Base-by-base conservation (phyloP, 2,888 invertebrate species). In the Drosophila anomalipes region DNA sequence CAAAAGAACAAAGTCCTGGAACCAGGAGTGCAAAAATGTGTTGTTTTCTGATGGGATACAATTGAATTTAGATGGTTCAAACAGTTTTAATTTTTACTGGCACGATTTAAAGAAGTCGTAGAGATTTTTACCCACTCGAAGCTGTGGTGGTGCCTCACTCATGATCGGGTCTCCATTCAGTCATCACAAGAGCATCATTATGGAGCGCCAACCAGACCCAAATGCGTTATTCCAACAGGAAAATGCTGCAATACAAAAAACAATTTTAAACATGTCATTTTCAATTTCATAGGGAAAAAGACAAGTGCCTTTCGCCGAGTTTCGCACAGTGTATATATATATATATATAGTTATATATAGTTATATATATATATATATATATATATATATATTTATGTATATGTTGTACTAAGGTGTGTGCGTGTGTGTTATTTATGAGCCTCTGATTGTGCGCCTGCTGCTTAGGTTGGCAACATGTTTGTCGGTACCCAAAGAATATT, bases 361-460 rank as follows among this genome's bases (percentile, higher is more conserved):
- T 22, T 28, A 3, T 41, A 0, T 41, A 2, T 19, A 12, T 41
- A 22, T 37, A 32, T 32, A 39, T n/a, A 53, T 62, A 39, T 2
- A 10, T 26, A 44, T 62, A 32, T 2, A 12, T 26, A 16, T 63
- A 35, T 58, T 22, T 52, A n/a, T 53, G 4, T 35, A 7, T 22
- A 2, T 32, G 4, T 14, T 35, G 4, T 4, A 5, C 5, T 0
- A 16, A 39, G 64, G 51, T 47, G 52, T 22, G 12, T 28, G 66
- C 7, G 14, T 44, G 44, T 77, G 61, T 71, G 60, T 81, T 70
- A 81, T 81, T 82, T 83, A 83, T 81, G 81, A 79, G 68, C 37
- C 62, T 53, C 78, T 83, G 81, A 83, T 86, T 86, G 79, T 79
- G 74, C 62, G 70, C 51, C 49, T 61, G 71, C 63, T 54, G 77